Evolutionary conservation across 2,113 vertebrate species (phyloP), one percentile per base, ranked within the genome.

Genomic region (Stercorarius parasiticus): DNA sequence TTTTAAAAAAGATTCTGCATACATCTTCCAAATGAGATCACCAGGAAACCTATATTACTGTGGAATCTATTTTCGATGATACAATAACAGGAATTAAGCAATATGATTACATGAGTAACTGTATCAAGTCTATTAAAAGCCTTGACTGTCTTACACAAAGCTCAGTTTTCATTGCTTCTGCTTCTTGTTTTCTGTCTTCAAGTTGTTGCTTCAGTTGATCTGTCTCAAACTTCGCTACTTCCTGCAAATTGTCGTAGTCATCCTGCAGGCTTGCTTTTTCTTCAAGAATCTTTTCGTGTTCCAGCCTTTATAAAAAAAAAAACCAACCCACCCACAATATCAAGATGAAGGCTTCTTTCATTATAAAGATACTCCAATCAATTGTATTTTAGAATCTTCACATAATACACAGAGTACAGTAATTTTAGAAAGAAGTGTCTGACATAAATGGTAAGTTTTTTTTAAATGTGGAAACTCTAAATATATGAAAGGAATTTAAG

Each of bases 211-310:
- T 98, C 80, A 98, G 97, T 76, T 99, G 98, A 94, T 99, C 99
- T 3, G 97, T 97, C 87, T 99, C 99, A 98, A 99, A 99, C 94
- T 99, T 99, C 22, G 98, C 96, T 91, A 99, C 99, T 79, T 99
- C 99, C 93, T 99, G 99, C 78, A 99, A 97, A 61, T 99, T 99
- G 85, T 99, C 99, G 26, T 98, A 99, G 56, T 98, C 98, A 95
- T 99, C 99, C 97, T 99, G 99, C 47, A 99, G 98, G 43, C 98
- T 98, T 74, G 98, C 97, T 93, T 99, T 99, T 96, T 98, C 98
- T 96, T 99, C 99, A 93, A 99, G 98, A 74, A 99, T 91, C 83
- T 98, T 98, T 97, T 99, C 99, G 71, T 99, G 99, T 95, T 99
- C 99, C 88, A 99, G 93, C 91, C 99, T 99, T 97, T 47, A 94